These are phyloP conservation scores for Ceratosolen fusciceps DNA, from an alignment of 1,140 invertebrate genomes.

Conservation along the genomic window DNA sequence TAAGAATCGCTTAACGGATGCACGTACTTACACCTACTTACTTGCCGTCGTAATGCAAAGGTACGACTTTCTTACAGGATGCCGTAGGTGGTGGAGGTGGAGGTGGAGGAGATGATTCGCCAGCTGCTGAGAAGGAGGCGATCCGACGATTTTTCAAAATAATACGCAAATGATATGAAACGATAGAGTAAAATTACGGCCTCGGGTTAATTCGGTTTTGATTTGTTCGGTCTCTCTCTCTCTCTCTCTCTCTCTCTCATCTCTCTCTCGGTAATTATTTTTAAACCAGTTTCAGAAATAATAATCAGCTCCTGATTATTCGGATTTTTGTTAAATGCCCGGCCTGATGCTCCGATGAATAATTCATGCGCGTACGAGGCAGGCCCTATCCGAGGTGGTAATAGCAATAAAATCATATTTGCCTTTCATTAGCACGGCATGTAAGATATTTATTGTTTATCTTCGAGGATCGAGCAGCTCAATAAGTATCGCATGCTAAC, in stretches of 20 bases:
- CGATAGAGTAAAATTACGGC: not conserved
- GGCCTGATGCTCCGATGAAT: not conserved
- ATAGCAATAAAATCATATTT: not conserved
- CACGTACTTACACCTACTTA: not conserved
- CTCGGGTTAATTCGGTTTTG: not conserved
- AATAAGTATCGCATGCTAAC: not conserved
- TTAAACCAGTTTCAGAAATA: conserved; percentile 5
- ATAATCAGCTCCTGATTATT: not conserved
- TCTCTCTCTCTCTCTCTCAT: no score
- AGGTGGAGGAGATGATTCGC: no score
- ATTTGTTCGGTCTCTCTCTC: no score
- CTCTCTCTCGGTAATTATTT: no score
- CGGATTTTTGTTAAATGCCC: not conserved
- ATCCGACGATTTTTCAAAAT: not conserved
- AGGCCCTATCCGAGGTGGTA: not conserved
- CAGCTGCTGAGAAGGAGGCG: not conserved
- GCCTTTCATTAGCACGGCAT: not conserved
- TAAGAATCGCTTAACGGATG: not conserved
- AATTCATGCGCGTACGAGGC: not conserved
- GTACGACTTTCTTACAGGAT: no score
- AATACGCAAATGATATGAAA: conserved; percentile 6
- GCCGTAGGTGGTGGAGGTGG: not conserved
- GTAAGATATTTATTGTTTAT: not conserved
- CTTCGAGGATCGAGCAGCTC: not conserved
- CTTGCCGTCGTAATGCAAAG: no score